These are phyloP conservation scores for Diploptera punctata DNA, from an alignment of 2,888 invertebrate species.

Conservation along the genomic window DNA sequence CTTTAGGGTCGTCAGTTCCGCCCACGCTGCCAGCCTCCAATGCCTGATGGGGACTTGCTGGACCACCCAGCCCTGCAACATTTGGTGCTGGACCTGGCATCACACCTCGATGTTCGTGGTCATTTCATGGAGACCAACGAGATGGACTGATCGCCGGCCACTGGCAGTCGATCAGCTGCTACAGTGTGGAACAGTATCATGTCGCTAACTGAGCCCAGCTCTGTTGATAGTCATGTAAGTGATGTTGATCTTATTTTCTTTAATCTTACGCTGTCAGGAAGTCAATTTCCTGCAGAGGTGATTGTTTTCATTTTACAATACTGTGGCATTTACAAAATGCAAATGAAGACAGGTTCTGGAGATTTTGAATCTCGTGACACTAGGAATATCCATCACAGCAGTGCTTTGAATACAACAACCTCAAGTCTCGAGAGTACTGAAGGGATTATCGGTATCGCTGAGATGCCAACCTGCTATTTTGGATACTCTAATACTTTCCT, in stretches of 20 bases:
- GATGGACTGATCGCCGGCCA: constrained; percentile 67
- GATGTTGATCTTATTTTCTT: constrained; percentile 22
- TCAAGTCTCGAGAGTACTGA: background rate
- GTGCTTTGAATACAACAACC: constrained; percentile 20
- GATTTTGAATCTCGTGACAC: constrained; percentile 17
- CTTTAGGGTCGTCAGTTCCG: constrained; percentile 84
- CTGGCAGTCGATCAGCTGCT: constrained; percentile 46
- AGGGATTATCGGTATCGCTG: background rate
- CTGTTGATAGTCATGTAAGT: constrained; percentile 29
- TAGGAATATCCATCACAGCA: constrained; percentile 21
- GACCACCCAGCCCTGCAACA: constrained; percentile 83
- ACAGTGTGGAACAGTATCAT: constrained; percentile 29
- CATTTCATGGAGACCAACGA: constrained; percentile 70
- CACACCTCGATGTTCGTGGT: constrained; percentile 81
- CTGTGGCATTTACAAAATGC: constrained; percentile 27
- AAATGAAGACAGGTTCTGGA: constrained; percentile 4
- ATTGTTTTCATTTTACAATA: constrained; percentile 15
- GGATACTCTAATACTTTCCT: background rate
- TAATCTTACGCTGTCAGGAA: constrained; percentile 6
- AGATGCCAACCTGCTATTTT: background rate
- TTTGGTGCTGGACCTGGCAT: constrained; percentile 82
- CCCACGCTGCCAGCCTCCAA: constrained; percentile 83
- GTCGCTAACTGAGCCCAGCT: constrained; percentile 6
- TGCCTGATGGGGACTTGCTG: constrained; percentile 86
- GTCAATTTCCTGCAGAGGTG: background rate